Evolutionary conservation across 2,797 vertebrate genomes (phyloP).

Genomic region (Onychomys arenicola): DNA sequence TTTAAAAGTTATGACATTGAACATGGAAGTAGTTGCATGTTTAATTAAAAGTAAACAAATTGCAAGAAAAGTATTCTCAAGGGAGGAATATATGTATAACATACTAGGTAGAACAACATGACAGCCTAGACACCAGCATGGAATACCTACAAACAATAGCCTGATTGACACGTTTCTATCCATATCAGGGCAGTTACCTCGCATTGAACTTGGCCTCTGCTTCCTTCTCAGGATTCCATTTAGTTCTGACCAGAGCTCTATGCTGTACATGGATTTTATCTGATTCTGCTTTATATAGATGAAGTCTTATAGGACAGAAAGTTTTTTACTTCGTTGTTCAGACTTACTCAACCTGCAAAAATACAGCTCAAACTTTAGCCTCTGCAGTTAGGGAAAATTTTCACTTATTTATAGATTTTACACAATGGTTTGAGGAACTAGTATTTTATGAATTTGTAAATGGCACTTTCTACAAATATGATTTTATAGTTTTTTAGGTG

Average conservation of each 20-base stretch:
- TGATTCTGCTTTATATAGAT: background rate
- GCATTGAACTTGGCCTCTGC: background rate
- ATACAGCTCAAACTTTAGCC: background rate
- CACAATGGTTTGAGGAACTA: background rate
- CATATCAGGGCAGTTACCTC: background rate
- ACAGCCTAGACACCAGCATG: background rate
- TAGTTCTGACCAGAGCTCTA: background rate
- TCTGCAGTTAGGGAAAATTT: background rate
- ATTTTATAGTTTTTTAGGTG: background rate
- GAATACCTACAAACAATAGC: background rate
- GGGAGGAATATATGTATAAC: background rate
- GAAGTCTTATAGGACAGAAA: background rate
- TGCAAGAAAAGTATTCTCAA: background rate
- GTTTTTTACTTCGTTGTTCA: background rate
- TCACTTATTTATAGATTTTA: background rate
- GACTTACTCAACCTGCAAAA: background rate
- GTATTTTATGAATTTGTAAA: slow-evolving; percentile 39
- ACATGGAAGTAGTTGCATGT: background rate
- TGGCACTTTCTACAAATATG: background rate
- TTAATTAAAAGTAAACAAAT: background rate
- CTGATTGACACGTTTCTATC: background rate
- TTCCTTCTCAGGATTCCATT: background rate
- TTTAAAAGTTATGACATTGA: slow-evolving; percentile 25
- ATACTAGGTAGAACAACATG: too few relatives aligned
- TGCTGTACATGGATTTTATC: background rate